Conservation (phyloP, 2,888 invertebrate species). For the Blera fallax region DNA sequence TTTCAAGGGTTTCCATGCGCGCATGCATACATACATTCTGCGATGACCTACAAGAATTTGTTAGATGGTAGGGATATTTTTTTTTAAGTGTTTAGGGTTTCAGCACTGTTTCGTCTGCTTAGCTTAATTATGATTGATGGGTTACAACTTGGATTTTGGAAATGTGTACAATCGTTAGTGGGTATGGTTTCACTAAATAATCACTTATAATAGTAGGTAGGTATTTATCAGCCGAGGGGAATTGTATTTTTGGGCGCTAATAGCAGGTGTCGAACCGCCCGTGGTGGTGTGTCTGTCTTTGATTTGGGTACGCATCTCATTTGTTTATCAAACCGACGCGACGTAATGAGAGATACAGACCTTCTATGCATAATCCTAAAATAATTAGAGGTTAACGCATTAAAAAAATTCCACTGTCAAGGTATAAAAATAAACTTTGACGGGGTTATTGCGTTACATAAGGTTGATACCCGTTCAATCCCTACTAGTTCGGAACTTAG, state of each 20-base stretch:
- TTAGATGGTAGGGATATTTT: neutral
- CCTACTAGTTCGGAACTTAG: neutral
- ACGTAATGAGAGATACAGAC: neutral
- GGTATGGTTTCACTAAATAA: neutral
- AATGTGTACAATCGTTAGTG: neutral
- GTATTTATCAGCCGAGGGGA: neutral
- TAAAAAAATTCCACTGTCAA: neutral
- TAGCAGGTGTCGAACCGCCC: neutral
- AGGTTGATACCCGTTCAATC: neutral
- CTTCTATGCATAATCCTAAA: neutral
- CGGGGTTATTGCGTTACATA: neutral
- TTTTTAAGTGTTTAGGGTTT: neutral
- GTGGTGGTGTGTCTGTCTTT: neutral
- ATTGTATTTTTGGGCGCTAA: conserved; percentile 8
- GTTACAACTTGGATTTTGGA: neutral
- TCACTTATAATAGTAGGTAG: neutral
- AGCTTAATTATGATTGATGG: conserved; percentile 49
- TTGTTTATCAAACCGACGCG: conserved; percentile 1
- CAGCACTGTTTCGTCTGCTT: neutral
- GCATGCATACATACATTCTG: neutral
- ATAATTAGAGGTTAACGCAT: conserved; percentile 1
- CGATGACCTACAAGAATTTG: conserved; percentile 2
- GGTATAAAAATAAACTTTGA: neutral
- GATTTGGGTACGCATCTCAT: conserved; percentile 7
- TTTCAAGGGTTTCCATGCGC: neutral